phyloP scores from a whole-genome alignment of 2,888 invertebrate genomes.

The Nasonovia ribisnigri region DNA sequence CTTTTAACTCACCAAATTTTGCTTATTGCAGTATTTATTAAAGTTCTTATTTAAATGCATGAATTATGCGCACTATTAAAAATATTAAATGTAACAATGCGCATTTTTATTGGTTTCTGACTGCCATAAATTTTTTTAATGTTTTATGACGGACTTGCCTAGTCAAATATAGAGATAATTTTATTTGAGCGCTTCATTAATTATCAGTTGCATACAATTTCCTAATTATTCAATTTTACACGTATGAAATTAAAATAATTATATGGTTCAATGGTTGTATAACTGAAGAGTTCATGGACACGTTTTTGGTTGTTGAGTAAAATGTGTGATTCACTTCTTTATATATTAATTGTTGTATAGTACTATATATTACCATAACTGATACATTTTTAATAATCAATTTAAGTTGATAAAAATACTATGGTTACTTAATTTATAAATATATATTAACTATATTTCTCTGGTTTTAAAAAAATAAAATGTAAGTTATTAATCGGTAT shows the following conservation, averaged over 20 bases:
- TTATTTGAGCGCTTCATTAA: not conserved
- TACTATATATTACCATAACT: not conserved
- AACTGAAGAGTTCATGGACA: not conserved
- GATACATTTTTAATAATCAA: not conserved
- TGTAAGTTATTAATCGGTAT: not conserved
- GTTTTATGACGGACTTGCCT: not conserved
- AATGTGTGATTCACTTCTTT: not conserved
- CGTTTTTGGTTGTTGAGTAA: not conserved
- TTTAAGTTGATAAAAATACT: not conserved
- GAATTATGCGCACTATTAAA: not conserved
- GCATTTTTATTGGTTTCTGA: not conserved
- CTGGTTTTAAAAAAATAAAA: not conserved
- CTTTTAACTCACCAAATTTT: not conserved
- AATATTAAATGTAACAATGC: not conserved
- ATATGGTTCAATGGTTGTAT: not conserved
- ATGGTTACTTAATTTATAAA: not conserved
- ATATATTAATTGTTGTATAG: not conserved
- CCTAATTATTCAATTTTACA: not conserved
- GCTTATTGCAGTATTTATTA: not conserved
- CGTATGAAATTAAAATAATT: constrained; percentile 15
- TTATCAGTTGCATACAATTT: not conserved
- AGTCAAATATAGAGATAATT: not conserved
- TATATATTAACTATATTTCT: not conserved
- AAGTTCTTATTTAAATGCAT: not conserved
- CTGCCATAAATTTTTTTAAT: not conserved